A percentile compares a stretch with the other conserved stretches of the same genome.
phyloP scores from a whole-genome alignment of 1,140 invertebrate genomes.

The Magallana ariakensis region DNA sequence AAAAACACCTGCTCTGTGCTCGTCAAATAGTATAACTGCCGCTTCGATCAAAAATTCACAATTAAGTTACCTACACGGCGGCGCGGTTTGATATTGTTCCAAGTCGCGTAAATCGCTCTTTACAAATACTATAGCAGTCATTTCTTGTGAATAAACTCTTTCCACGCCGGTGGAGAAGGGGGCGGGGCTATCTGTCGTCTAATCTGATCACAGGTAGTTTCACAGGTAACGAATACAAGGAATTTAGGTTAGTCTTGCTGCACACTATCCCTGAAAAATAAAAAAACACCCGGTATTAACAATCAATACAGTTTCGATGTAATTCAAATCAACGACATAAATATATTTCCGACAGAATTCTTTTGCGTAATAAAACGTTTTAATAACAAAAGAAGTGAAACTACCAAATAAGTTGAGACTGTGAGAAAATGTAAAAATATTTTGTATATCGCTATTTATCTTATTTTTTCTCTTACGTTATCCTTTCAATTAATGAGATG shows the following conservation, averaged over 20 bases:
- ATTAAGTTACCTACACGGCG: constrained; percentile 32
- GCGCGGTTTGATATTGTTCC: constrained; percentile 40
- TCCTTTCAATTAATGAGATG: too few species aligned
- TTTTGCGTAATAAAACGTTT: too few species aligned
- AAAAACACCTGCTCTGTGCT: constrained; percentile 26
- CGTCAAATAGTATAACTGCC: constrained; percentile 26
- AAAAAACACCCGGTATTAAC: background rate
- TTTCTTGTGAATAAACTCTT: constrained; percentile 34
- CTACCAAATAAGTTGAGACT: too few species aligned
- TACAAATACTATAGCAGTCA: constrained; percentile 37
- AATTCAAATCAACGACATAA: background rate
- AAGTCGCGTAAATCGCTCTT: constrained; percentile 30
- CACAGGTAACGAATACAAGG: constrained; percentile 20
- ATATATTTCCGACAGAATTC: background rate
- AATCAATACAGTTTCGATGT: background rate
- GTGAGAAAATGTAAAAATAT: too few species aligned
- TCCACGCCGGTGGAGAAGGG: background rate
- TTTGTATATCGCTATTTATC: too few species aligned
- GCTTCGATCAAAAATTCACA: constrained; percentile 31
- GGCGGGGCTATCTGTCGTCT: constrained; percentile 18
- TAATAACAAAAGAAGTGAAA: too few species aligned
- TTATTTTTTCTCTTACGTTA: too few species aligned
- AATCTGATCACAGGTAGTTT: background rate
- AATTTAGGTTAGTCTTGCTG: constrained; percentile 11
- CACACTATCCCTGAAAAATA: constrained; percentile 13